Conservation (phyloP, 2,113 vertebrate species). For the Burhinus oedicnemus region DNA sequence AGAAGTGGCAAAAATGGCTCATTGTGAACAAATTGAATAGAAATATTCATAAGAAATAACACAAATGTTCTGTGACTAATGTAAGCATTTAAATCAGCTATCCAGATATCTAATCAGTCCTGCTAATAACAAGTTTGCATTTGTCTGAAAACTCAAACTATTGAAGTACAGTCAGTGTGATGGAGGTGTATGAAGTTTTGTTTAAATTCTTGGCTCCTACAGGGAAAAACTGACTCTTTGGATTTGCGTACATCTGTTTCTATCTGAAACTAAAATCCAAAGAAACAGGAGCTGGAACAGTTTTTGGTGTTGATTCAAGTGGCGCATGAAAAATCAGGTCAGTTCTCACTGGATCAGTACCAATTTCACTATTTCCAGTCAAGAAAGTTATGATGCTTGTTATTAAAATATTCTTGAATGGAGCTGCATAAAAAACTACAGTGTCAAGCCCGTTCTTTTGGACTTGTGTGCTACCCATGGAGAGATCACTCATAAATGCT, state of each 20-base stretch:
- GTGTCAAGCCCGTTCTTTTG: background rate
- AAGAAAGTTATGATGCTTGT: background rate
- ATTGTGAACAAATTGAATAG: background rate
- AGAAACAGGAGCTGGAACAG: background rate
- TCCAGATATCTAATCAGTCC: background rate
- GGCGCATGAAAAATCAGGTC: conserved; percentile 6
- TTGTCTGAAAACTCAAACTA: background rate
- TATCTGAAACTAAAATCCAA: conserved; percentile 32
- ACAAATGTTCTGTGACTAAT: background rate
- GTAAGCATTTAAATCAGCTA: background rate
- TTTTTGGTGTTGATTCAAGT: conserved; percentile 32
- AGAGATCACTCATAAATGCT: conserved; percentile 52
- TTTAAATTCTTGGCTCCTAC: conserved; percentile 1
- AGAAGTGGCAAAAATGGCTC: background rate
- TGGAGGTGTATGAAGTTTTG: background rate
- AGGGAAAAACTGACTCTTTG: background rate
- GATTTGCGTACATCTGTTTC: conserved; percentile 38
- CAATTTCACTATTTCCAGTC: conserved; percentile 11
- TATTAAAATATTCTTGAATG: conserved; percentile 22
- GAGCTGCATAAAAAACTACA: background rate
- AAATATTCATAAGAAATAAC: background rate
- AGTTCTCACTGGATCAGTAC: conserved; percentile 2
- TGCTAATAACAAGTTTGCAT: background rate
- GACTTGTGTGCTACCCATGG: background rate
- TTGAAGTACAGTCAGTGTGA: background rate